phyloP scores from a whole-genome alignment of 2,113 vertebrate genomes.

The Thamnaconus septentrionalis region DNA sequence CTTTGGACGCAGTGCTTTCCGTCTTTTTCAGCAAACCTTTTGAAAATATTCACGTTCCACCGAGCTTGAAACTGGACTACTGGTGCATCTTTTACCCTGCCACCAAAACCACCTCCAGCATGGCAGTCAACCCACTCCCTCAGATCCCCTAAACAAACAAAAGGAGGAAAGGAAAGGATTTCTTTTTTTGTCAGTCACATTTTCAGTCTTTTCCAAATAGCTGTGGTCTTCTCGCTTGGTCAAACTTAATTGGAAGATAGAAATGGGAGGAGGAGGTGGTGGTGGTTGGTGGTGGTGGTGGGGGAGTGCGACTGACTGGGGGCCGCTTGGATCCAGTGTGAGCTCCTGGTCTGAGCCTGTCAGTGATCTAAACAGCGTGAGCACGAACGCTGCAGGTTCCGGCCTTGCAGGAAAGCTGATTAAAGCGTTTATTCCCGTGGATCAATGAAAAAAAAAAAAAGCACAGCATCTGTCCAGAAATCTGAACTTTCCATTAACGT shows the following conservation, averaged over 20 bases:
- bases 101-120: too few relatives aligned
- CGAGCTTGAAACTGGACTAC: too few relatives aligned
- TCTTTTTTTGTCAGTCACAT: too few relatives aligned
- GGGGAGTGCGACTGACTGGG: neutral
- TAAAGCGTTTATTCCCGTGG: neutral
- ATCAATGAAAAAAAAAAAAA: neutral
- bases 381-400: neutral
- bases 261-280: neutral
- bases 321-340: neutral
- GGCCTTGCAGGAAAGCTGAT: constrained; percentile 4
- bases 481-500: constrained; percentile 6
- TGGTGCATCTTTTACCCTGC: too few relatives aligned
- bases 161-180: too few relatives aligned
- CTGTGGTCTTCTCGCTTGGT: neutral
- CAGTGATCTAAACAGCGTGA: neutral
- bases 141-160: too few relatives aligned
- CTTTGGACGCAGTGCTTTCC: too few relatives aligned
- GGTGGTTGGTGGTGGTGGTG: too few relatives aligned
- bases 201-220: too few relatives aligned
- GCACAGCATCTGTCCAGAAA: neutral
- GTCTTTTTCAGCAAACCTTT: too few relatives aligned
- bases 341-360: neutral
- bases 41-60: too few relatives aligned
- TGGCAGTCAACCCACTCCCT: too few relatives aligned
- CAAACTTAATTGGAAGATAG: neutral